These are phyloP conservation scores for Vultur gryphus DNA, from an alignment of 2,797 vertebrate genomes.

Conservation along the genomic window DNA sequence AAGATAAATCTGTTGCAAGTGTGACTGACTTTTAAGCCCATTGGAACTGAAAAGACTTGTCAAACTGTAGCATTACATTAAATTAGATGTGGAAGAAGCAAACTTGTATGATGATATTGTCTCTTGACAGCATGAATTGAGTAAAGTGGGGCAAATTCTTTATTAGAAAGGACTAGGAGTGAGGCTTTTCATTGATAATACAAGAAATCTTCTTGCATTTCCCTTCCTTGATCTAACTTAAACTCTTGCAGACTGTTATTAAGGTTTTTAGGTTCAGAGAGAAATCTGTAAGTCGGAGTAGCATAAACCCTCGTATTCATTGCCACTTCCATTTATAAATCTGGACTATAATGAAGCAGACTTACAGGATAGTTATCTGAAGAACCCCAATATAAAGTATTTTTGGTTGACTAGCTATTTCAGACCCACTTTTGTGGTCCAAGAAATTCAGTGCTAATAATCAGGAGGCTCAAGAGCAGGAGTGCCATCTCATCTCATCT, in stretches of 20 bases:
- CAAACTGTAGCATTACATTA: conserved; percentile 35
- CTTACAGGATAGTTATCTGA: not conserved
- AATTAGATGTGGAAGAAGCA: conserved; percentile 35
- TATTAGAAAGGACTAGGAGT: not conserved
- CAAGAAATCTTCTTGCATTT: not conserved
- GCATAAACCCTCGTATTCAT: not conserved
- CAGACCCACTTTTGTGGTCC: not conserved
- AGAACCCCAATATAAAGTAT: not conserved
- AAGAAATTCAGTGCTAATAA: not conserved
- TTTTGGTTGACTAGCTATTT: not conserved
- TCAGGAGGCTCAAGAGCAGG: not conserved
- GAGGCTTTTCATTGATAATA: not conserved
- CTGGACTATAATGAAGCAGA: not conserved
- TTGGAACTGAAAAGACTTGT: not conserved
- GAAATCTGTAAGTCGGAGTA: not conserved
- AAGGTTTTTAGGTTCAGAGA: not conserved
- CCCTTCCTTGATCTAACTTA: not conserved
- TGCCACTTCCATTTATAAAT: not conserved
- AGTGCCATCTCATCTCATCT: not conserved
- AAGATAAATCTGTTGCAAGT: not conserved
- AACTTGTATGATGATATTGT: not conserved
- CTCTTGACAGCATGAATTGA: not conserved
- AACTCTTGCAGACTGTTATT: not conserved
- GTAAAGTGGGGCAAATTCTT: not conserved
- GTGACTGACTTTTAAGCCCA: conserved; percentile 24